Base-by-base conservation (phyloP, 2,888 invertebrate species). In the Chymomyza caudatula region DNA sequence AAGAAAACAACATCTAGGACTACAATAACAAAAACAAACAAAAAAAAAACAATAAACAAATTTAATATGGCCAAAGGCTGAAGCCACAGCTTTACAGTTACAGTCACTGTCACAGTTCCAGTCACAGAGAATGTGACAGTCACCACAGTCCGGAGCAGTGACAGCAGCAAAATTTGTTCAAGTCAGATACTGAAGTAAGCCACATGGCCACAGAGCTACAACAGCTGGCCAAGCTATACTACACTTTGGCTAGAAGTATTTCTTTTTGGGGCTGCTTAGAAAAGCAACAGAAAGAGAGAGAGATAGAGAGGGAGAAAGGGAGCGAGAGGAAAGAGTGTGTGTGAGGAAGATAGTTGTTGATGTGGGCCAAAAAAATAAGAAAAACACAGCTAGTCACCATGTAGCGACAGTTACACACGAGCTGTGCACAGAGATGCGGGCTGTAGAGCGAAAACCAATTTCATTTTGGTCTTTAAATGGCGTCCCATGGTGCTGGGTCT, bases 381-480 rank as follows among this genome's bases (percentile, higher is more conserved):
- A 53, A 54, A 43, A 15, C 25, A 13, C 19, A 47, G 53, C 43
- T 23, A 57, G 57, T 51, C 13, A 37, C 8, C 17, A 22, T 20
- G 13, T 37, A 19, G 19, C 67, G 42, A 57, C 25, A 66, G 47
- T 20, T 61, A 53, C 53, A 60, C 29, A 44, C 29, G 44, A 13
- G 42, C 51, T 17, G 8, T 20, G 60, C 22, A 44, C 11, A 4
- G 47, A 47, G 44, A 4, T 47, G 44, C 44, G 44, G 29, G 17
- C 44, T 15, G 5, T 11, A n/a, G 60, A 62, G 42, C 63, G 49
- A 77, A 77, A 77, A 74, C 73, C 77, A 77, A 77, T 77, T 77
- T 77, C 64, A 42, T 47, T 60, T 43, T 63, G 42, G 63, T 69
- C 69, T 67, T 65, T 64, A 73, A 77, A 68, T 68, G 73, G 65